Percentiles rank a stretch among this genome's conserved stretches.
Conservation (phyloP, 2,888 invertebrate genomes). For the Hermaeophaga mercurialis region DNA sequence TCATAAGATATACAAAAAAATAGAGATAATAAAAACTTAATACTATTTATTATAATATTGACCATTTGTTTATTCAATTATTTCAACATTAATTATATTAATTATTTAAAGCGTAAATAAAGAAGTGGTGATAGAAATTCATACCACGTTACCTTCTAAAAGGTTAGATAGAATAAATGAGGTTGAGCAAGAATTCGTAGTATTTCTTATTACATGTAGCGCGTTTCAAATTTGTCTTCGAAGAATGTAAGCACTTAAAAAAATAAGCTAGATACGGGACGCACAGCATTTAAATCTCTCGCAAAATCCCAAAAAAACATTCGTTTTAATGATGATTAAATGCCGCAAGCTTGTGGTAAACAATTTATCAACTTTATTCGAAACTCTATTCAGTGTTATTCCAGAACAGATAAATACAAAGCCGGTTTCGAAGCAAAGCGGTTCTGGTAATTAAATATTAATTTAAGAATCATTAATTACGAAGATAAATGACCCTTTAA, state of each 20-base stretch:
- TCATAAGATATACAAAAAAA: no score
- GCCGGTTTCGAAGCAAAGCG: conserved; percentile 45
- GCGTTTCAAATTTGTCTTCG: no score
- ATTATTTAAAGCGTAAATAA: no score
- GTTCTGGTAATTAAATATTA: conserved; percentile 54
- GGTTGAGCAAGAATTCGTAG: no score
- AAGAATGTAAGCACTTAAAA: background rate
- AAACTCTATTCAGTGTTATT: conserved; percentile 37
- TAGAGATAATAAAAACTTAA: no score
- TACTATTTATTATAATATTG: no score
- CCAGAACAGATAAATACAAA: conserved; percentile 42
- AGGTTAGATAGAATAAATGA: no score
- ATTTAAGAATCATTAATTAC: conserved; percentile 54
- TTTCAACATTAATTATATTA: no score
- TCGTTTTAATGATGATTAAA: conserved; percentile 35
- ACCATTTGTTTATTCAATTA: no score
- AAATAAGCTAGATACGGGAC: background rate
- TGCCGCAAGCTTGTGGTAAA: conserved; percentile 34
- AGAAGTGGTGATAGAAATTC: no score
- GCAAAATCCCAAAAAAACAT: conserved; percentile 21
- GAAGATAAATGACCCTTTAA: conserved; percentile 54
- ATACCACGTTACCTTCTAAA: no score
- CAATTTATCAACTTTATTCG: conserved; percentile 40
- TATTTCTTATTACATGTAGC: no score
- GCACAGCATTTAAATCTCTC: conserved; percentile 3